Percentiles rank a stretch among this genome's conserved stretches.
phyloP scores from a whole-genome alignment of 2,797 vertebrate genomes.

The Luscinia luscinia region DNA sequence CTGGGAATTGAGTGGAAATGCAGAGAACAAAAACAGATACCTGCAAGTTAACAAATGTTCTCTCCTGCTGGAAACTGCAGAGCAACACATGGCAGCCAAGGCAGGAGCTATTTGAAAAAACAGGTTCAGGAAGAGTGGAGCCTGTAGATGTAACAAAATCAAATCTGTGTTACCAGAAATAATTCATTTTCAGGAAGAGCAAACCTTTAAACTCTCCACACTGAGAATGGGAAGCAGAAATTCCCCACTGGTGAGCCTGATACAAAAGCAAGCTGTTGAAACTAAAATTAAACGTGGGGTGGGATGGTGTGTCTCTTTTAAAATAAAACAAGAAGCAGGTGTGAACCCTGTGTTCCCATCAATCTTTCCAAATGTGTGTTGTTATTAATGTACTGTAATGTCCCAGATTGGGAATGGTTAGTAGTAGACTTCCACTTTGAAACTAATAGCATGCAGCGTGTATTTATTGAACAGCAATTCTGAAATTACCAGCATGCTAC shows the following conservation, averaged over 20 bases:
- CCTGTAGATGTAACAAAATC: not conserved
- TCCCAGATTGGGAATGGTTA: not conserved
- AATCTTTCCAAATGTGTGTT: not conserved
- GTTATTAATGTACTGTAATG: not conserved
- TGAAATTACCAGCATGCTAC: not conserved
- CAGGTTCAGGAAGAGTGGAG: not conserved
- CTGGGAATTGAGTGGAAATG: not conserved
- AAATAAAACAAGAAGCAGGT: slow-evolving; percentile 1
- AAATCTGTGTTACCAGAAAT: not conserved
- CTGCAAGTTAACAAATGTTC: slow-evolving; percentile 29
- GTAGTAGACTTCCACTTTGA: not conserved
- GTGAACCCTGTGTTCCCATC: not conserved
- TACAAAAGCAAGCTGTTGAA: slow-evolving; percentile 22
- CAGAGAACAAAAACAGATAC: not conserved
- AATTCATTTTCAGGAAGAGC: not conserved
- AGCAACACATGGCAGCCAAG: not conserved
- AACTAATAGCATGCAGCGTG: accelerated
- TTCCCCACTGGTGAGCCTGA: not conserved
- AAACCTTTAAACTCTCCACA: not conserved
- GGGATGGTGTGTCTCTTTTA: not conserved
- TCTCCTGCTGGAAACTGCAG: not conserved
- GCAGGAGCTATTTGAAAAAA: not conserved
- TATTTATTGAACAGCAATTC: not conserved
- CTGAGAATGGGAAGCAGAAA: not conserved
- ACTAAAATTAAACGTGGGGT: not conserved